Evolutionary conservation across 2,113 vertebrate genomes (phyloP).

Genomic region (Chloebia gouldiae): DNA sequence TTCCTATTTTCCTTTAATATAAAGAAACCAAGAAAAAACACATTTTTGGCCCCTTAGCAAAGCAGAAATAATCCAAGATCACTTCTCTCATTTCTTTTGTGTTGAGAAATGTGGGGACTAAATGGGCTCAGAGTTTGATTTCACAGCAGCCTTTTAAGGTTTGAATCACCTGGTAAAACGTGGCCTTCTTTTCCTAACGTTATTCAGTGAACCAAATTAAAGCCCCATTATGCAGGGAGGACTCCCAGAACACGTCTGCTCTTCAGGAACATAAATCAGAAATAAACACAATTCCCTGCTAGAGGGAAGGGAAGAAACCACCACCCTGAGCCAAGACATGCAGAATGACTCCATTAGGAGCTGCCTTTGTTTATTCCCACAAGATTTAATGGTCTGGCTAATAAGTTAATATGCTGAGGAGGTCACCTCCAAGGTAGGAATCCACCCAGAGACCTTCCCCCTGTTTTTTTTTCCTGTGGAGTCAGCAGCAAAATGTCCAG

Average conservation of each 20-base stretch:
- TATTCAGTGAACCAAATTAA: background rate
- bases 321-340: background rate
- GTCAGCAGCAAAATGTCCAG: background rate
- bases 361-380: background rate
- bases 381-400: background rate
- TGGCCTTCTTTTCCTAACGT: background rate
- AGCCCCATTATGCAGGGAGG: background rate
- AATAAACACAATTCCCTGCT: background rate
- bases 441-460: background rate
- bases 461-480: background rate
- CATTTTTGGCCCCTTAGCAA: fast-evolving
- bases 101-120: background rate
- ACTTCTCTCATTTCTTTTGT: background rate
- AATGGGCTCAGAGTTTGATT: background rate
- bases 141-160: background rate
- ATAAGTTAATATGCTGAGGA: background rate
- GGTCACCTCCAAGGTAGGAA: background rate
- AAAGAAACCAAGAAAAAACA: background rate
- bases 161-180: background rate
- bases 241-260: background rate
- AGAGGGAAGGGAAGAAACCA: background rate
- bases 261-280: background rate
- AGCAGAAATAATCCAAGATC: background rate
- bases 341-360: background rate
- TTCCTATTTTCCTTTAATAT: background rate